Conservation (phyloP, 2,888 invertebrate genomes). For the Xestia c-nigrum region DNA sequence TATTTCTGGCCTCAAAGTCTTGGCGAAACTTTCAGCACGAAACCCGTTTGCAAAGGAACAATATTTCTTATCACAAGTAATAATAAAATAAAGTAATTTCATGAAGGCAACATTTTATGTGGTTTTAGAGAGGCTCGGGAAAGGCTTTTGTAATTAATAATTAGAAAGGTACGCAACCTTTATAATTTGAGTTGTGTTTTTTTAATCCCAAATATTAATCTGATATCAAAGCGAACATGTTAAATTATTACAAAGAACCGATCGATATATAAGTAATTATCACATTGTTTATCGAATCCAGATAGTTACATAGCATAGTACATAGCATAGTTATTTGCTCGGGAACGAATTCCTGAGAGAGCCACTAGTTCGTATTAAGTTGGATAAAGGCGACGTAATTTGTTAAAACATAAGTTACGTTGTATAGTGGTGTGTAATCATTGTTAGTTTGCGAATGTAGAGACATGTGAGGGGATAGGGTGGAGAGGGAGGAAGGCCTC, state of each 20-base stretch:
- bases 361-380: conserved; percentile 55
- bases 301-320: conserved; percentile 14
- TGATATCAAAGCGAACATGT: conserved; percentile 22
- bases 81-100: conserved; percentile 52
- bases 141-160: conserved; percentile 36
- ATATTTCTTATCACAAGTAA: conserved; percentile 56
- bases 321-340: conserved; percentile 31
- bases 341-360: conserved; percentile 52
- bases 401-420: conserved; percentile 59
- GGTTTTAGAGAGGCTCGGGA: neutral
- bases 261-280: conserved; percentile 20
- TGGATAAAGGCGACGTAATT: conserved; percentile 53
- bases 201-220: conserved; percentile 1
- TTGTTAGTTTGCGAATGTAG: conserved; percentile 62
- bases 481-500: conserved; percentile 48
- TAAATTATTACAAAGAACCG: neutral
- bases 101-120: conserved; percentile 27
- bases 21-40: conserved; percentile 52
- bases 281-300: conserved; percentile 23
- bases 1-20: conserved; percentile 61
- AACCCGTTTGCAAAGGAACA: conserved; percentile 46
- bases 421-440: conserved; percentile 54
- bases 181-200: conserved; percentile 1
- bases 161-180: conserved; percentile 1
- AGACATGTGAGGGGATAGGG: conserved; percentile 34